A percentile compares a stretch with the other conserved stretches of the same genome.
These are phyloP conservation scores for Phaethornis superciliosus DNA, from an alignment of 2,113 vertebrate genomes.

Conservation along the genomic window DNA sequence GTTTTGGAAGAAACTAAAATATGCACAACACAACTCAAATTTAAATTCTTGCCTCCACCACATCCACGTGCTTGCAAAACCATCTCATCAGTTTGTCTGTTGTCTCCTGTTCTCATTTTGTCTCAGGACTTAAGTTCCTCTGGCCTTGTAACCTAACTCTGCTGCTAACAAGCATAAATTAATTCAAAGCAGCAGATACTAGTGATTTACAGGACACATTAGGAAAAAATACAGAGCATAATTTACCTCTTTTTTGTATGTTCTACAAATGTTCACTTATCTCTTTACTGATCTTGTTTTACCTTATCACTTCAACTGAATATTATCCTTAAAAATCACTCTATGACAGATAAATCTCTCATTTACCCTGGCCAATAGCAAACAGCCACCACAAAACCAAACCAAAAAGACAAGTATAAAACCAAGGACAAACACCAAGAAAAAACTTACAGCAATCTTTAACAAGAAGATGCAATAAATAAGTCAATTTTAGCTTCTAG, in stretches of 20 bases:
- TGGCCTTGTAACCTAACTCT: neutral
- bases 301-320: neutral
- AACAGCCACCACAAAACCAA: neutral
- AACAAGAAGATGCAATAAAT: neutral
- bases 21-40: neutral
- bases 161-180: neutral
- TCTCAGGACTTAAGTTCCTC: neutral
- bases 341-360: neutral
- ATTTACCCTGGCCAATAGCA: neutral
- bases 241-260: neutral
- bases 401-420: neutral
- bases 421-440: neutral
- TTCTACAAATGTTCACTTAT: neutral
- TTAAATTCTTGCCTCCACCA: neutral
- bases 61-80: neutral
- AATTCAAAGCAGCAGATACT: neutral
- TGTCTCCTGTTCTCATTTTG: neutral
- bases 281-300: neutral
- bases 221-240: neutral
- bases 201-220: neutral
- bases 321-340: neutral
- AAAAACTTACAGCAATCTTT: rapidly evolving
- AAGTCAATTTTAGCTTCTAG: neutral
- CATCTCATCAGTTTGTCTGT: neutral
- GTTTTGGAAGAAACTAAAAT: neutral